phyloP scores from a whole-genome alignment of 2,888 invertebrate genomes.

The Xylocampa areola region DNA sequence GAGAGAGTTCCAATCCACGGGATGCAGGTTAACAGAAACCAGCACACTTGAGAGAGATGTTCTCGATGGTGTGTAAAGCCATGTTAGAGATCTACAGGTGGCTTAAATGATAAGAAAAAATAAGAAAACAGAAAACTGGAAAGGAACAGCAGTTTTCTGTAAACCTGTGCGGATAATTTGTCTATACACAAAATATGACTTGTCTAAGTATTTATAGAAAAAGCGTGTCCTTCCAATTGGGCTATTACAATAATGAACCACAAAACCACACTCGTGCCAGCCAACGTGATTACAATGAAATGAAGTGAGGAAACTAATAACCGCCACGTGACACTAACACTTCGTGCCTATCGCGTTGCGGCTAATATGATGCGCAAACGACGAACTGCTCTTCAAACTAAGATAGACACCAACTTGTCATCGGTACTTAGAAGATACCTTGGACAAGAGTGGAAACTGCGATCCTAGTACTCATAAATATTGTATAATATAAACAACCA shows the following conservation, averaged over 20 bases:
- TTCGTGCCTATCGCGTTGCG: conserved; percentile 37
- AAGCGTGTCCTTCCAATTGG: not conserved
- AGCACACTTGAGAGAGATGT: no score
- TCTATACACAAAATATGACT: not conserved
- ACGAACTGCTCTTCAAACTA: conserved; percentile 22
- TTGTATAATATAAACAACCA: no score
- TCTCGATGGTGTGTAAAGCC: no score
- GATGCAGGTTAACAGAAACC: no score
- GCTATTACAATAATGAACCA: not conserved
- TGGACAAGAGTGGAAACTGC: not conserved
- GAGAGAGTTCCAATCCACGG: no score
- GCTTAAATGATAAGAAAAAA: no score
- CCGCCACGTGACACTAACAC: conserved; percentile 31
- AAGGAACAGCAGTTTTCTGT: no score
- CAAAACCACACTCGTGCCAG: conserved; percentile 8
- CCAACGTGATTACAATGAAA: conserved; percentile 32
- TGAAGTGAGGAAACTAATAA: conserved; percentile 13
- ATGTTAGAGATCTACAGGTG: no score
- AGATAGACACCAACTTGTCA: conserved; percentile 13
- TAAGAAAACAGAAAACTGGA: no score
- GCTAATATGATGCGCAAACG: conserved; percentile 30
- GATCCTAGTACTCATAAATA: not conserved
- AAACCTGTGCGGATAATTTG: no score
- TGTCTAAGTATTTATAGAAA: not conserved
- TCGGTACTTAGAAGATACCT: not conserved